Percentiles rank a stretch among this genome's conserved stretches.
These are phyloP conservation scores for Ploceus nigricollis DNA, from an alignment of 2,113 vertebrate genomes.

Conservation along the genomic window DNA sequence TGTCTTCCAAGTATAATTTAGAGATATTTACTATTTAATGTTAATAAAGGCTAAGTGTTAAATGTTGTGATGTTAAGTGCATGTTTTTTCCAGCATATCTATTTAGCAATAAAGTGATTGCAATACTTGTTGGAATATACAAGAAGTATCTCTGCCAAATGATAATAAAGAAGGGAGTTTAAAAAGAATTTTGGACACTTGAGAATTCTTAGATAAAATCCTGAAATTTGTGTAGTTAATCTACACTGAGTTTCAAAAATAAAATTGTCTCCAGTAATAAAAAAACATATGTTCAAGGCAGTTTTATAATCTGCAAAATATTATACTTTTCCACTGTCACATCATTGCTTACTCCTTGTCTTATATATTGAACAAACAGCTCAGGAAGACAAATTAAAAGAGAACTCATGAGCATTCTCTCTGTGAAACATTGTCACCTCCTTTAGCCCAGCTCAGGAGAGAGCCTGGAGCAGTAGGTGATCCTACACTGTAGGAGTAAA, in stretches of 20 bases:
- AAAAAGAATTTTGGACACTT: conserved; percentile 39
- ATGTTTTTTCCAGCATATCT: background rate
- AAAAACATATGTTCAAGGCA: background rate
- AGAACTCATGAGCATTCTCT: background rate
- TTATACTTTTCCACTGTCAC: background rate
- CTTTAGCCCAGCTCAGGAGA: background rate
- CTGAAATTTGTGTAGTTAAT: conserved; percentile 24
- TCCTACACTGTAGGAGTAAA: background rate
- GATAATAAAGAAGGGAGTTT: conserved; percentile 47
- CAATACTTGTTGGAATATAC: conserved; percentile 52
- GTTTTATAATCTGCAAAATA: background rate
- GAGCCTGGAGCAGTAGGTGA: background rate
- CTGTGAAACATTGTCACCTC: background rate
- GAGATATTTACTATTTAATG: background rate
- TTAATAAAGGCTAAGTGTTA: background rate
- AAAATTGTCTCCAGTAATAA: background rate
- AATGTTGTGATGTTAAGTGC: background rate
- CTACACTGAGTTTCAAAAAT: background rate
- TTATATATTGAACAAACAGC: background rate
- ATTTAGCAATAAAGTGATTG: conserved; percentile 52
- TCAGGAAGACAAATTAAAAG: background rate
- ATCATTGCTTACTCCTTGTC: background rate
- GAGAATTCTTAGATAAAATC: conserved; percentile 49
- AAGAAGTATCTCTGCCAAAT: conserved; percentile 42
- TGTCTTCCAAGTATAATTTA: background rate